A percentile compares a stretch with the other conserved stretches of the same genome.
These are phyloP conservation scores for Hypolimnas misippus DNA, from an alignment of 2,888 invertebrate species.

Conservation along the genomic window DNA sequence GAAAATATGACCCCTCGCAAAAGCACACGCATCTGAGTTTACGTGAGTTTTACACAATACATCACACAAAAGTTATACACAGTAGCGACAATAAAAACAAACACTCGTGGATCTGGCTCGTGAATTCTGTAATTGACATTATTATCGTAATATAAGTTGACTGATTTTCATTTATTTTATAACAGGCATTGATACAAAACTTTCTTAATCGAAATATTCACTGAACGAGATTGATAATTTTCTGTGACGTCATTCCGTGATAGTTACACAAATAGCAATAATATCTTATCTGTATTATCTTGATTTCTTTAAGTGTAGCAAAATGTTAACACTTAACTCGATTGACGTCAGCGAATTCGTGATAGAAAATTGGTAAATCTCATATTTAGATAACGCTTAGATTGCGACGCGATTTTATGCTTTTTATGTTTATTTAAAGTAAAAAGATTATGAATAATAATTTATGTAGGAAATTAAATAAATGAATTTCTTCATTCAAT, in stretches of 20 bases:
- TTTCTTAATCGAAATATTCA: neutral
- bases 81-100: constrained; percentile 16
- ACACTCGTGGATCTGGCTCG: constrained; percentile 3
- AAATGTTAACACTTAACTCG: constrained; percentile 14
- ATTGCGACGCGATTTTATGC: neutral
- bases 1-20: neutral
- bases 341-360: constrained; percentile 22
- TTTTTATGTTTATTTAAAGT: neutral
- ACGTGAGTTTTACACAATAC: neutral
- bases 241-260: constrained; percentile 18
- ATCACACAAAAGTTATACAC: neutral
- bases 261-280: constrained; percentile 22
- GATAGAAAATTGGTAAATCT: constrained; percentile 10
- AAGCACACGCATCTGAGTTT: neutral
- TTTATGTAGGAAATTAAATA: neutral
- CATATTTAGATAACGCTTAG: constrained; percentile 2
- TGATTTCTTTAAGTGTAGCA: constrained; percentile 20
- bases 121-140: constrained; percentile 7
- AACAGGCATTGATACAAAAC: constrained; percentile 1
- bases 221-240: constrained; percentile 5
- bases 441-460: neutral
- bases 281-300: constrained; percentile 28
- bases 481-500: too few species aligned
- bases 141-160: constrained; percentile 4
- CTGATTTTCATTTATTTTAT: constrained; percentile 2